Base-by-base conservation (phyloP, 2,113 vertebrate species). In the Amphiprion ocellaris region DNA sequence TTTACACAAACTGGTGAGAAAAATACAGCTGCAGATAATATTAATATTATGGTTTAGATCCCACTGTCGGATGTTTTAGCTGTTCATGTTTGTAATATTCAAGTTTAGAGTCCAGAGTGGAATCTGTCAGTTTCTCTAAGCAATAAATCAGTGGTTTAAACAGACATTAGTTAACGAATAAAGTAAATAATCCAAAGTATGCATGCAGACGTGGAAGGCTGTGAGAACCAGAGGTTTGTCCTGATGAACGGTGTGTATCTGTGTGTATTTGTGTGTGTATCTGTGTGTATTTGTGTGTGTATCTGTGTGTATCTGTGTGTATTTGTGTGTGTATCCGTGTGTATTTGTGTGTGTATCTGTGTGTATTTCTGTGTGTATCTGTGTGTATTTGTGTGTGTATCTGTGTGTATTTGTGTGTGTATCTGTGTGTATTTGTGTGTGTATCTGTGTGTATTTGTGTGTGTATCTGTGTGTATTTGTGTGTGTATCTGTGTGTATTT, bases 141-240 rank as follows among this genome's bases (percentile, higher is more conserved):
- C 46, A 59, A 33, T 73, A 16, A 44, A 50, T 67, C 15, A n/a
- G 10, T 23, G 33, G 46, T 30, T n/a, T 70, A 46, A 64, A 21
- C 60, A 70, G 74, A 72, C 28, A 47, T 21, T 10, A 19, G 24
- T 47, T 55, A 47, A 21, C 28, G 15, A 23, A 65, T 49, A 58
- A 76, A 56, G 24, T 68, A 63, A 81, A 62, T 55, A 56, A 50
- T 44, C 55, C 19, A 16, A 37, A 14, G 15, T n/a, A 12, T 64
- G 61, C 23, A 12, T 10, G 17, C 26, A 55, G 33, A n/a, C 46
- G n/a, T 47, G 37, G 21, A 69, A 23, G 62, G 0, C 54, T 53
- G 41, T 47, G 21, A 74, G 64, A 81, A 70, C 60, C 1, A 0
- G 54, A 49, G 21, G 77, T 74, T 58, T 69, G 26, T 26, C 26